Conservation (phyloP, 2,113 vertebrate species). For the Otus sunia region DNA sequence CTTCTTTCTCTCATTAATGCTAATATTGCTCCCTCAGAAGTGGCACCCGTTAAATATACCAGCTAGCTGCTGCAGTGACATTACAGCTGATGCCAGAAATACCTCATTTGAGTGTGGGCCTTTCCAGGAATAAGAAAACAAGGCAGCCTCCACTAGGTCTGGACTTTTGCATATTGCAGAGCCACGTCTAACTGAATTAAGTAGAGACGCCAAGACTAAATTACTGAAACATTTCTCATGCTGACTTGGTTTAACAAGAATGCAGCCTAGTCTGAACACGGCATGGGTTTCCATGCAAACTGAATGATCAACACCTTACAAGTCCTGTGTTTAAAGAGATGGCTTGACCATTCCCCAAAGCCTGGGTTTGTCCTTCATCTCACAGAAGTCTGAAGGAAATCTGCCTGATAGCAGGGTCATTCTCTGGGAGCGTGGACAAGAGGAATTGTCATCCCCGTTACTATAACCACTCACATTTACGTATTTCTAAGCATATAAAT, state of each 20-base stretch:
- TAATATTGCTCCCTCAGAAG: background rate
- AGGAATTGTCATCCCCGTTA: background rate
- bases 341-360: background rate
- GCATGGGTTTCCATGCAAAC: background rate
- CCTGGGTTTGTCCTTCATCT: background rate
- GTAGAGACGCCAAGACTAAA: conserved; percentile 54
- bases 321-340: background rate
- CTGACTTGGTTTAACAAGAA: conserved; percentile 56
- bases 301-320: background rate
- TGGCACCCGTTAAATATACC: background rate
- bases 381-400: background rate
- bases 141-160: conserved; percentile 29
- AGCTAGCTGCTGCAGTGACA: conserved; percentile 2
- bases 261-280: background rate
- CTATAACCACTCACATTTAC: background rate
- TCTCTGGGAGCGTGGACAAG: background rate
- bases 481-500: background rate
- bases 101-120: conserved; percentile 34
- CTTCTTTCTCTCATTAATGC: background rate
- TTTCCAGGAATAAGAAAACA: conserved; percentile 60
- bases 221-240: conserved; percentile 62
- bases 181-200: conserved; percentile 60
- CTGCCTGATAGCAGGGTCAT: background rate
- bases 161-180: conserved; percentile 48
- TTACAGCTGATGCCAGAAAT: conserved; percentile 44